Conservation (phyloP, 2,888 invertebrate genomes). For the Nomada flava region DNA sequence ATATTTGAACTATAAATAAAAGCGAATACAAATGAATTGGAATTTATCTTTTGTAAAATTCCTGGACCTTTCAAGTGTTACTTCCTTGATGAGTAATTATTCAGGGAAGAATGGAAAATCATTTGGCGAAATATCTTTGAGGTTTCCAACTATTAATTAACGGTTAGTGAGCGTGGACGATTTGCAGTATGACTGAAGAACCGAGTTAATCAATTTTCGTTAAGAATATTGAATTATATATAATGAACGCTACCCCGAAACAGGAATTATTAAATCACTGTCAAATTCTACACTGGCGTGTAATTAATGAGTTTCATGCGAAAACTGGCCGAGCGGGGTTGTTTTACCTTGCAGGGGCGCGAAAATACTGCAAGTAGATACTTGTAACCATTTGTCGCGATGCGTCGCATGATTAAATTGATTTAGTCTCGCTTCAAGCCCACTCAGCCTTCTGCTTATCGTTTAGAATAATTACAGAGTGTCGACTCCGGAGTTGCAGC, state of each 20-base stretch:
- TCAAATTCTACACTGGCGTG: constrained; percentile 3
- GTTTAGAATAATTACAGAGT: constrained; percentile 29
- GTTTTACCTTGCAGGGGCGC: neutral
- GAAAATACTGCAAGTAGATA: neutral
- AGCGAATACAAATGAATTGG: no score
- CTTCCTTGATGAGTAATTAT: no score
- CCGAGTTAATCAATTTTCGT: constrained; percentile 19
- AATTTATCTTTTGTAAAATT: no score
- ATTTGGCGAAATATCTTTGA: no score
- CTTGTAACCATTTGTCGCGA: constrained; percentile 16
- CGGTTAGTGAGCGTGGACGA: neutral
- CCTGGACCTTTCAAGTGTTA: no score
- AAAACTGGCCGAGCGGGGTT: neutral
- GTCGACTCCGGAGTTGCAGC: neutral
- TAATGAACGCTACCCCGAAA: neutral
- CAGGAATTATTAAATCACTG: constrained; percentile 18
- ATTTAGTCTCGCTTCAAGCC: neutral
- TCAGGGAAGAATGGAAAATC: no score
- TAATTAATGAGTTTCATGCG: constrained; percentile 17
- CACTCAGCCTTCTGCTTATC: constrained; percentile 5
- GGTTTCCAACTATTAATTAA: neutral
- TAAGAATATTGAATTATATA: constrained; percentile 16
- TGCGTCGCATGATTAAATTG: constrained; percentile 21
- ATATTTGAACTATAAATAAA: no score
- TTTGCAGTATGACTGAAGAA: neutral